These are phyloP conservation scores for Pelosia muscerda DNA, from an alignment of 2,888 invertebrate genomes.

Conservation along the genomic window DNA sequence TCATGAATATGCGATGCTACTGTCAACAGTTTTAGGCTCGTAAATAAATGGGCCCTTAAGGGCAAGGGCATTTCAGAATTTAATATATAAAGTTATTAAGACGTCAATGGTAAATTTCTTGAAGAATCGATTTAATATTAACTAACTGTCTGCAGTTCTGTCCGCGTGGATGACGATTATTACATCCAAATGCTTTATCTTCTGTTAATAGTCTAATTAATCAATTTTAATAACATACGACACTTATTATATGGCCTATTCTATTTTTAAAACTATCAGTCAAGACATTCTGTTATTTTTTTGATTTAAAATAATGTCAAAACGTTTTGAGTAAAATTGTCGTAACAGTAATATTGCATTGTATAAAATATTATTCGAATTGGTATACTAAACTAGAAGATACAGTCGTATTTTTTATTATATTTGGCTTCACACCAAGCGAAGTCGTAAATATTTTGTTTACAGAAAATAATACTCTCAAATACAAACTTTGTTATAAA, in stretches of 20 bases:
- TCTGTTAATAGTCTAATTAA: too few relatives aligned
- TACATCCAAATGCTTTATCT: too few relatives aligned
- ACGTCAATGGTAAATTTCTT: too few relatives aligned
- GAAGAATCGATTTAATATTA: too few relatives aligned
- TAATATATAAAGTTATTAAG: conserved; percentile 1
- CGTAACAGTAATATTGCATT: neutral
- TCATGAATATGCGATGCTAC: conserved; percentile 76
- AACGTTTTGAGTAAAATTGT: too few relatives aligned
- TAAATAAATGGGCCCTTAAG: conserved; percentile 70
- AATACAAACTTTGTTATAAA: neutral
- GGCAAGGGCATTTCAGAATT: conserved; percentile 44
- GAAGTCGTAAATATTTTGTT: neutral
- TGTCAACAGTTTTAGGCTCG: conserved; percentile 68
- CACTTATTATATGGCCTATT: too few relatives aligned
- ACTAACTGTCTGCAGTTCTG: too few relatives aligned
- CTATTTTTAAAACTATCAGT: too few relatives aligned
- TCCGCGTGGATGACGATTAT: too few relatives aligned
- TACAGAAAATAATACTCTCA: neutral
- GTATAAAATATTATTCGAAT: neutral
- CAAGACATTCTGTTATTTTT: too few relatives aligned
- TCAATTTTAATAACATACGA: too few relatives aligned
- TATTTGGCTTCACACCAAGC: neutral
- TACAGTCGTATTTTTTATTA: neutral
- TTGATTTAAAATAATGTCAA: neutral
- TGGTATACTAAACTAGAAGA: neutral